Percentiles rank a stretch among this genome's conserved stretches.
Evolutionary conservation across 1,140 invertebrate genomes (phyloP).

Genomic region (Heliconius nattereri): DNA sequence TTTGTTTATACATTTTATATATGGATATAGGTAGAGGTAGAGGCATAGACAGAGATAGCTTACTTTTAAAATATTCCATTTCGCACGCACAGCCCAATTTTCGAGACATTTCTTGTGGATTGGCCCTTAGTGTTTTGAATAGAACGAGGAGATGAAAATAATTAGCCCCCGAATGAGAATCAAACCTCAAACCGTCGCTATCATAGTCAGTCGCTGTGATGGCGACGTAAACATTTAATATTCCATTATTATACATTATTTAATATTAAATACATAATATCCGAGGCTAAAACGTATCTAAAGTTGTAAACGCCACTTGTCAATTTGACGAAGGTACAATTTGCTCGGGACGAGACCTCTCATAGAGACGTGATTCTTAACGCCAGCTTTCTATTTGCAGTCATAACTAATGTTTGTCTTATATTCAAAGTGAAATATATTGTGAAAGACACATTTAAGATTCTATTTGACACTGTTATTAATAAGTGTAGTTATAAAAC

Average conservation of each 20-base stretch:
- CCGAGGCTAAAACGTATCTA: background rate
- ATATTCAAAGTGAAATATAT: background rate
- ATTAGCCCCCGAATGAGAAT: too few species aligned
- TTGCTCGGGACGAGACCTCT: slow-evolving; percentile 16
- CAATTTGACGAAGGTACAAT: slow-evolving; percentile 27
- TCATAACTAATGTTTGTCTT: background rate
- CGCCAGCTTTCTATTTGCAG: background rate
- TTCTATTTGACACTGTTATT: background rate
- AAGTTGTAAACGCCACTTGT: slow-evolving; percentile 12
- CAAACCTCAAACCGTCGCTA: too few species aligned
- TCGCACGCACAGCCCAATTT: too few species aligned
- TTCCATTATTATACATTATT: background rate
- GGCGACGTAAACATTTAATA: background rate
- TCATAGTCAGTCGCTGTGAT: too few species aligned
- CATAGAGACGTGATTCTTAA: slow-evolving; percentile 9
- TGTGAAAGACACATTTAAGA: background rate
- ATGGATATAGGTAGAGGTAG: too few species aligned
- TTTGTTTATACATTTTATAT: too few species aligned
- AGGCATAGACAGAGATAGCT: too few species aligned
- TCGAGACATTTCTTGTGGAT: too few species aligned
- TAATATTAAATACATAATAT: background rate
- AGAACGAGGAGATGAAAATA: too few species aligned
- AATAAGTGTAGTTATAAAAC: too few species aligned
- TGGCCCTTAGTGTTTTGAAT: too few species aligned
- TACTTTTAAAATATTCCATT: too few species aligned